Evolutionary conservation across 2,888 invertebrate species (phyloP), one percentile per base, ranked within the genome.

Genomic region (Heliconius sara): DNA sequence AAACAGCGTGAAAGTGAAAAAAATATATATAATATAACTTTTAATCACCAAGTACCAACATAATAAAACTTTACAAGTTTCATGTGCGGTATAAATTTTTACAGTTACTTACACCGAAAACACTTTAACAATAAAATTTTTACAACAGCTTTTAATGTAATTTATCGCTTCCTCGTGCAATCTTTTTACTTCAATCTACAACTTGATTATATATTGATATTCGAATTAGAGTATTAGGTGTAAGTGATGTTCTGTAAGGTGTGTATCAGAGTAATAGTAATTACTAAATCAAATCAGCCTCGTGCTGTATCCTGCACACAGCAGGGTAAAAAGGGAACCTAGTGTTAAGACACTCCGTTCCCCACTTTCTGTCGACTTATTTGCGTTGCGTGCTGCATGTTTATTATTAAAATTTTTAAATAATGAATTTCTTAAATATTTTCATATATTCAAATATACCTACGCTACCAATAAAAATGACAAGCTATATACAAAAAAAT

Each of bases 41-140:
- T 39, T n/a, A 67, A 39, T 52, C 43, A 70, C 43, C 47, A 70
- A n/a, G 2, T 25, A 25, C 43, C 16, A 68, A 43, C n/a, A 67
- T 67, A 67, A 19, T 43, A 68, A 68, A 68, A 43, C 68, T 68
- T 12, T 39, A 70, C 9, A 60, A 60, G 16, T 73, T 73, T 73
- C 30, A 73, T 13, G 60, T n/a, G 13, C 30, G 12, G 7, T 60
- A 73, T 73, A 60, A 30, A 73, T 73, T 73, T 72, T 73, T 73
- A 73, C 57, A 73, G 73, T 60, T 60, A 65, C 75, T 47, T 75
- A 30, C 47, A 43, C 47, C 75, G 43, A 78, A 39, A 52, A 74
- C 74, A 78, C 73, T 73, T 43, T 73, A 60, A 72, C 72, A 43
- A 78, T 74, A 78, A 74, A 74, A 74, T 43, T 78, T 74, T 78